Evolutionary conservation across 2,888 invertebrate species (phyloP), one percentile per base, ranked within the genome.

Genomic region (Temnothorax ravouxi): DNA sequence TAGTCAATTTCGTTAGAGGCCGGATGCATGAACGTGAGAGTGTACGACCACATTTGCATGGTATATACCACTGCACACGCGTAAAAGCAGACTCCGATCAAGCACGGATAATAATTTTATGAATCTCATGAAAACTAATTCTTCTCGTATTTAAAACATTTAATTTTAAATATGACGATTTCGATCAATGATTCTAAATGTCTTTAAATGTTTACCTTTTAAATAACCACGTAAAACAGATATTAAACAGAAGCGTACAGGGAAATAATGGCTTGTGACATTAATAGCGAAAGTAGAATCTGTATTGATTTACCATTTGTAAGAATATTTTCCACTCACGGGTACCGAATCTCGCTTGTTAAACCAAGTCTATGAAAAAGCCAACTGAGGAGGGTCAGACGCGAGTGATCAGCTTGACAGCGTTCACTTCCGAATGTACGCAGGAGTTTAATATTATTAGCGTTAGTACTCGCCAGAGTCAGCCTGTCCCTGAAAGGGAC

Each of bases 1-100:
- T 79, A 75, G 80, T 71, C 84, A 90, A 89, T 88, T 89, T 90
- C 86, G 84, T 90, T 87, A 89, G 83, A 75, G 34, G 84, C 84
- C 74, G 71, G 77, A 80, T 61, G 81, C 54, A 74, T 29, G 69
- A 82, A 86, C 87, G 44, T 56, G 56, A 61, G 50, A 69, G 62
- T 66, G n/a, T 38, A 44, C 38, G 66, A 3, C 56, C n/a, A 13
- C 34, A 59, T 79, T 80, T 80, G 59, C 79, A 72, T 72, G 71
- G 41, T 85, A 71, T 85, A 71, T 54, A 69, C 3, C 52, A 47
- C n/a, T n/a, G n/a, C 52, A 29, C 59, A 47, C 41, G 9, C 15
- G 52, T 80, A 38, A 56, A 80, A 80, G 38, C 56, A 71, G 34
- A 8, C 21, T 44, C 11, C 5, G 44, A 67, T 67, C 52, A 21